Evolutionary conservation across 1,140 invertebrate genomes (phyloP).

Genomic region (Rhopalosiphum padi): DNA sequence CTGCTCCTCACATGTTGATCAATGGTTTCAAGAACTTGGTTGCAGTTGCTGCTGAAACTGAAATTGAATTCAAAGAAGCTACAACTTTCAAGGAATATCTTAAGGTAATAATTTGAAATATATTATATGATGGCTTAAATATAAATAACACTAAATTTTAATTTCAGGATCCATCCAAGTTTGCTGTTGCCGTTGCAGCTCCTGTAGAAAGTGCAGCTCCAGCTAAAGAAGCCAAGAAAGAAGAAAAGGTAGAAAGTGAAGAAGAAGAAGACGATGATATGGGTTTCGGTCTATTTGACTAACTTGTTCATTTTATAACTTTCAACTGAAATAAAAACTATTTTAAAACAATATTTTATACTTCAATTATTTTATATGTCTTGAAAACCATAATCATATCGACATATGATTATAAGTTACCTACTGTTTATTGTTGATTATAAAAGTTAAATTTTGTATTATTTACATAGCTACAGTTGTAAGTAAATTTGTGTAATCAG

Average conservation of each 20-base stretch:
- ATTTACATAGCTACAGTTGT: too few relatives aligned
- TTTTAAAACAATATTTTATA: not conserved
- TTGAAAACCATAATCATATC: not conserved
- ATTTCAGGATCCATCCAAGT: slow-evolving; percentile 89
- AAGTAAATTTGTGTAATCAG: too few relatives aligned
- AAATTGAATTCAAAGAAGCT: slow-evolving; percentile 94
- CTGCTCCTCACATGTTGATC: slow-evolving; percentile 94
- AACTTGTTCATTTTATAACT: slow-evolving; percentile 62
- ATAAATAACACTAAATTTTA: slow-evolving; percentile 60
- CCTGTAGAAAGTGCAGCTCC: slow-evolving; percentile 70
- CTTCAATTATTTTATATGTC: not conserved
- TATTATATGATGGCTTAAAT: not conserved
- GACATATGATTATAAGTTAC: too few relatives aligned
- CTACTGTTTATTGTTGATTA: too few relatives aligned
- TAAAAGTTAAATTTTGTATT: too few relatives aligned
- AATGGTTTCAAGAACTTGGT: slow-evolving; percentile 98
- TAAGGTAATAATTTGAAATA: slow-evolving; percentile 68
- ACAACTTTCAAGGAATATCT: slow-evolving; percentile 89
- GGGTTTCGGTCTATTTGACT: slow-evolving; percentile 96
- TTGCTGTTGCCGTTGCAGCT: slow-evolving; percentile 75
- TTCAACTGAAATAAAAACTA: slow-evolving; percentile 32
- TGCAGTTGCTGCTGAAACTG: slow-evolving; percentile 94
- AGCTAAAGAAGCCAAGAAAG: slow-evolving; percentile 68
- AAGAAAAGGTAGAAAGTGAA: slow-evolving; percentile 80
- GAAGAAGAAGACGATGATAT: slow-evolving; percentile 93